A percentile compares a stretch with the other conserved stretches of the same genome.
Evolutionary conservation across 2,113 vertebrate genomes (phyloP).

Genomic region (Archilochus colubris): DNA sequence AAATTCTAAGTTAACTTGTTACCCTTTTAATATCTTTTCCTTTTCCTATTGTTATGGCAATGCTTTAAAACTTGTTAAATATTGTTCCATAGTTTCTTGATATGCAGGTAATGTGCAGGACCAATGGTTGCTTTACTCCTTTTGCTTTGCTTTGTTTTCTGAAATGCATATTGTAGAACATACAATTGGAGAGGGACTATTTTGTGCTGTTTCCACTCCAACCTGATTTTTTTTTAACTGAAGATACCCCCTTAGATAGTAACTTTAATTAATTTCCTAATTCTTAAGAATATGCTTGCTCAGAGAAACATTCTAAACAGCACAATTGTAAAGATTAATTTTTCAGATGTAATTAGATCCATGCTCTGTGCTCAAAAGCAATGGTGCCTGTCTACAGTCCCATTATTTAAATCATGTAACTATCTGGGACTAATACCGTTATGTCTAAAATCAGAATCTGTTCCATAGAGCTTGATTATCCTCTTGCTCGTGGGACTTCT

Average conservation of each 20-base stretch:
- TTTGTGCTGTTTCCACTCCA: not conserved
- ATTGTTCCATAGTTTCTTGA: not conserved
- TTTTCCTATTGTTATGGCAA: not conserved
- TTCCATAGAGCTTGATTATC: not conserved
- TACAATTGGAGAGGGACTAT: not conserved
- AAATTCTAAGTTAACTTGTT: not conserved
- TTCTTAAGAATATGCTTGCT: not conserved
- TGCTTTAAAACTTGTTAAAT: not conserved
- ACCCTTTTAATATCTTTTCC: not conserved
- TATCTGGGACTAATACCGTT: not conserved
- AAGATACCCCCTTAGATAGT: not conserved
- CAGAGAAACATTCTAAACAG: not conserved
- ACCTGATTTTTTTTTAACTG: not conserved
- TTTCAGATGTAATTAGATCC: conserved; percentile 25
- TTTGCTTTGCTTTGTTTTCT: not conserved
- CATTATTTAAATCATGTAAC: not conserved
- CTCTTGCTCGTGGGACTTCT: not conserved
- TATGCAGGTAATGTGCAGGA: not conserved
- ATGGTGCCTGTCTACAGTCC: not conserved
- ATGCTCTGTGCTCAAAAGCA: not conserved
- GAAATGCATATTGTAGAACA: not conserved
- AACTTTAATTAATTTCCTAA: conserved; percentile 19
- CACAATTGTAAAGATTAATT: conserved; percentile 29
- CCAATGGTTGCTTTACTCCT: not conserved
- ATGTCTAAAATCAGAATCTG: conserved; percentile 10